A percentile compares a stretch with the other conserved stretches of the same genome.
Conservation (phyloP, 2,888 invertebrate species). For the Tetramorium bicarinatum region DNA sequence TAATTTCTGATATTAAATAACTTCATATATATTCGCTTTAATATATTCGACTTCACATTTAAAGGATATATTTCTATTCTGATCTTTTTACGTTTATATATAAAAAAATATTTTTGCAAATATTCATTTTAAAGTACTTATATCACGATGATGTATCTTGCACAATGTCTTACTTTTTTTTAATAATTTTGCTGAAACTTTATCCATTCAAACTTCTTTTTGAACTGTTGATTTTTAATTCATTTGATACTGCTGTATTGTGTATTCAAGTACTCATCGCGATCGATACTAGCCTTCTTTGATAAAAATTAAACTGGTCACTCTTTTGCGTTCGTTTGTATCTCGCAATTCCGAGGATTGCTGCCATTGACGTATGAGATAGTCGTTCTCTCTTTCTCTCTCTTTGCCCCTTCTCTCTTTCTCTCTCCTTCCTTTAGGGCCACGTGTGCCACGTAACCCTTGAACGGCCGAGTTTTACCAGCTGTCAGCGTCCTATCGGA, state of each 20-base stretch:
- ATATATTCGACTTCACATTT: background rate
- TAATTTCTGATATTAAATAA: conserved; percentile 33
- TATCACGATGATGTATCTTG: background rate
- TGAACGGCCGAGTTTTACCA: conserved; percentile 75
- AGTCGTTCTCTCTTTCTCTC: conserved; percentile 7
- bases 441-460: conserved; percentile 76
- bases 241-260: background rate
- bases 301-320: background rate
- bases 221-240: background rate
- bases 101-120: background rate
- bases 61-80: conserved; percentile 8
- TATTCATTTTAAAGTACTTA: background rate
- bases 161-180: background rate
- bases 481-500: conserved; percentile 78
- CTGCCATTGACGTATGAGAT: conserved; percentile 35
- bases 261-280: background rate
- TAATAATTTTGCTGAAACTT: background rate
- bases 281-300: conserved; percentile 6
- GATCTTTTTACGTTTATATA: background rate
- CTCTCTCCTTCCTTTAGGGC: conserved; percentile 42
- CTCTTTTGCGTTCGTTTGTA: conserved; percentile 9
- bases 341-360: conserved; percentile 38
- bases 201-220: too few relatives aligned
- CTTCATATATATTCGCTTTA: conserved; percentile 7
- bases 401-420: conserved; percentile 11